These are phyloP conservation scores for Forbesichthys agassizii DNA, from an alignment of 2,113 vertebrate genomes.

Conservation along the genomic window DNA sequence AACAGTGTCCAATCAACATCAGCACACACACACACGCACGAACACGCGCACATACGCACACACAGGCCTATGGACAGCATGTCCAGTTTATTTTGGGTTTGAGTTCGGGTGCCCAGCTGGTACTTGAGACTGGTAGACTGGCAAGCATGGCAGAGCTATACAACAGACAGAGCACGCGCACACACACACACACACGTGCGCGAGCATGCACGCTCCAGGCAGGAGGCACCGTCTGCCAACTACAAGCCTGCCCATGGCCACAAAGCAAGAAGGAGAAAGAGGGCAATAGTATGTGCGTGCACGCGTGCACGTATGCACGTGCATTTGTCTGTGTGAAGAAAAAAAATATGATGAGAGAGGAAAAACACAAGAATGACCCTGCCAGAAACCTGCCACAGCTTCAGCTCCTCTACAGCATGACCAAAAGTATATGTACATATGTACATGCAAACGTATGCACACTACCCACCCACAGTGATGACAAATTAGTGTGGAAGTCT, in stretches of 20 bases:
- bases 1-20: constrained; percentile 47
- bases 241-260: constrained; percentile 56
- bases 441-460: not conserved
- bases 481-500: not conserved
- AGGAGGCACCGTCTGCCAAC: constrained; percentile 58
- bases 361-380: no score
- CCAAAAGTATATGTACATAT: no score
- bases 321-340: not conserved
- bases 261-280: constrained; percentile 44
- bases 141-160: constrained; percentile 48
- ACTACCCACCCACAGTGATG: not conserved
- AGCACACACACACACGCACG: constrained; percentile 10
- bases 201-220: constrained; percentile 42
- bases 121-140: constrained; percentile 73
- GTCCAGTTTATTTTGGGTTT: constrained; percentile 71
- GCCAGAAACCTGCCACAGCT: no score
- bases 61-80: constrained; percentile 46
- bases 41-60: constrained; percentile 25
- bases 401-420: no score
- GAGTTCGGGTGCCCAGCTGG: constrained; percentile 73
- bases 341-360: not conserved
- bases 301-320: not conserved
- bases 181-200: constrained; percentile 19
- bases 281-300: not conserved
- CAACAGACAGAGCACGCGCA: constrained; percentile 49